Evolutionary conservation across 2,888 invertebrate species (phyloP), one percentile per base, ranked within the genome.

Genomic region (Drosophila tanythrix): DNA sequence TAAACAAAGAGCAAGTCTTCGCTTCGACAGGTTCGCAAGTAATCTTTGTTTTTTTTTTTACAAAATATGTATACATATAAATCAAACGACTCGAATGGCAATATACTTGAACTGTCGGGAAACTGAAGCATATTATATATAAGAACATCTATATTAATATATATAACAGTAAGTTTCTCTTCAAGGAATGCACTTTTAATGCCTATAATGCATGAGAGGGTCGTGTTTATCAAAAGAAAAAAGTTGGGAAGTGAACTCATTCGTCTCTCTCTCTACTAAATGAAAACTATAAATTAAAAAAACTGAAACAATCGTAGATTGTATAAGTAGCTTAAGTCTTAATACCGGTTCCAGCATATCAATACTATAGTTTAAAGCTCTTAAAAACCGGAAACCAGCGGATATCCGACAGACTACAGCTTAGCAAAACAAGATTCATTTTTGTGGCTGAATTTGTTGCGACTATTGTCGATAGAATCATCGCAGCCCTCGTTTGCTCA

Each of bases 11-110:
- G 56, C 31, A 61, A 70, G 67, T 38, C 56, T 33, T 35, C n/a
- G 65, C 58, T 55, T 79, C 76, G 80, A 69, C 78, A 79, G 72
- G 68, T 64, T 70, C 43, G 58, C 33, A 55, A 67, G 50, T 71
- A 50, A 46, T 40, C 43, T 65, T 65, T 13, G 36, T 46, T 53
- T 70, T 35, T 43, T 56, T 11, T 27, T 31, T 52, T 43, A 33
- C 56, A 51, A 51, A 31, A 51, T 66, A 53, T 67, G 36, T 36
- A 7, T 74, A 82, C 62, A 86, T 86, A 86, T 86, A 86, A 88
- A 88, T 88, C 87, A 80, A 80, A 51, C 38, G 73, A 69, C 60
- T 67, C 66, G 43, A 72, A 72, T 59, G 65, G 56, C 68, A 80
- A 52, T 27, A 63, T 58, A 63, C 33, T 48, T 48, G 48, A 29